A percentile compares a stretch with the other conserved stretches of the same genome.
Evolutionary conservation across 1,140 invertebrate species (phyloP).

Genomic region (Calycopis cecrops): DNA sequence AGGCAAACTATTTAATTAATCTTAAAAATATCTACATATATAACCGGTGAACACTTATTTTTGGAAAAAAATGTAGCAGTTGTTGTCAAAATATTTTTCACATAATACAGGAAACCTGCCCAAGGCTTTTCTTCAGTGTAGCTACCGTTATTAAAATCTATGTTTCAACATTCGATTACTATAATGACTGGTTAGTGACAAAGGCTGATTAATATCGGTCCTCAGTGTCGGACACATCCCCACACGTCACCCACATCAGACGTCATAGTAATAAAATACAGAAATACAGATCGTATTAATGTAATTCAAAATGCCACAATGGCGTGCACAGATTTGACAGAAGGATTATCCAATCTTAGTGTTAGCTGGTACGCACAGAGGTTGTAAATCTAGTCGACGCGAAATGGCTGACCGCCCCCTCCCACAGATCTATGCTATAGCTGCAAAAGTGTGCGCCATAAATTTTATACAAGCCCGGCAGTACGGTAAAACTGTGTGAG

Average conservation of each 20-base stretch:
- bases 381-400: conserved; percentile 72
- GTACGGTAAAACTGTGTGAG: conserved; percentile 62
- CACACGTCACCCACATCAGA: not conserved
- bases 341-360: conserved; percentile 53
- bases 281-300: conserved; percentile 35
- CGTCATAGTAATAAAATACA: conserved; percentile 29
- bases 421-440: conserved; percentile 58
- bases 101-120: no score
- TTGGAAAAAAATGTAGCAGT: no score
- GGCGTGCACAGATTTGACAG: conserved; percentile 37
- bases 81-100: no score
- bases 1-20: no score
- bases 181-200: no score
- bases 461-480: conserved; percentile 68
- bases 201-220: no score
- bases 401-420: conserved; percentile 68
- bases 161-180: no score
- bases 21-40: no score
- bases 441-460: conserved; percentile 73
- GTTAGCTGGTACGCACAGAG: conserved; percentile 62
- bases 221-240: no score
- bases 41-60: no score
- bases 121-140: no score
- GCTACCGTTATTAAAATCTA: no score
- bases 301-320: conserved; percentile 33